phyloP scores from a whole-genome alignment of 2,797 vertebrate genomes.

The Scyliorhinus canicula region DNA sequence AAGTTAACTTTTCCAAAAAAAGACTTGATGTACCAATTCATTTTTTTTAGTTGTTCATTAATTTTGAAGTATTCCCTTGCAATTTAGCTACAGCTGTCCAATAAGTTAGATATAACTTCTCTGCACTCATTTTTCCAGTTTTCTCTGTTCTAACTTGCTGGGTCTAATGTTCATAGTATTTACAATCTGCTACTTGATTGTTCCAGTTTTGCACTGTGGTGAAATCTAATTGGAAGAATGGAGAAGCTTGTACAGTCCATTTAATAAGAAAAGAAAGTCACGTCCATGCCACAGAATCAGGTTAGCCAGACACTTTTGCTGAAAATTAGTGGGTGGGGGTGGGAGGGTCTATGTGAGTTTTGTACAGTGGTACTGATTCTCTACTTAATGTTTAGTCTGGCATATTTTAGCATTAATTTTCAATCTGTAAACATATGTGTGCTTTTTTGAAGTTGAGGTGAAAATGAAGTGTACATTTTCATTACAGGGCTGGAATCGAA shows the following conservation, averaged over 20 bases:
- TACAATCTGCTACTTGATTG: not conserved
- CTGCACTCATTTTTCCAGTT: not conserved
- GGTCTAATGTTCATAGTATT: not conserved
- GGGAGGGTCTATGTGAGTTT: not conserved
- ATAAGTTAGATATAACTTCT: not conserved
- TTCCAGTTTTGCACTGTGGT: slow-evolving; percentile 10
- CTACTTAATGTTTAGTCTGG: not conserved
- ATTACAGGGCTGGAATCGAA: not conserved
- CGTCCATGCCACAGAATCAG: not conserved
- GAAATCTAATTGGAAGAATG: not conserved
- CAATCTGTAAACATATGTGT: not conserved
- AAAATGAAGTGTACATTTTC: not conserved
- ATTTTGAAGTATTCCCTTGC: not conserved
- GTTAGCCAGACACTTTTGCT: not conserved
- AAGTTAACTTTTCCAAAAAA: not conserved
- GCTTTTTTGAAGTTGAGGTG: not conserved
- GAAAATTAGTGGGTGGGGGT: not conserved
- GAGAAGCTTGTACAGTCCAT: not conserved
- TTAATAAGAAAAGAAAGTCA: not conserved
- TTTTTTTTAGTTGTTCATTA: not conserved
- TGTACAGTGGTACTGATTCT: not conserved
- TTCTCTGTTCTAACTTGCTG: not conserved
- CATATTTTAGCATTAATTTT: not conserved
- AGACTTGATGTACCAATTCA: not conserved
- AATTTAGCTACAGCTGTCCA: not conserved